phyloP scores from a whole-genome alignment of 2,113 vertebrate species.

The Heliornis fulica region DNA sequence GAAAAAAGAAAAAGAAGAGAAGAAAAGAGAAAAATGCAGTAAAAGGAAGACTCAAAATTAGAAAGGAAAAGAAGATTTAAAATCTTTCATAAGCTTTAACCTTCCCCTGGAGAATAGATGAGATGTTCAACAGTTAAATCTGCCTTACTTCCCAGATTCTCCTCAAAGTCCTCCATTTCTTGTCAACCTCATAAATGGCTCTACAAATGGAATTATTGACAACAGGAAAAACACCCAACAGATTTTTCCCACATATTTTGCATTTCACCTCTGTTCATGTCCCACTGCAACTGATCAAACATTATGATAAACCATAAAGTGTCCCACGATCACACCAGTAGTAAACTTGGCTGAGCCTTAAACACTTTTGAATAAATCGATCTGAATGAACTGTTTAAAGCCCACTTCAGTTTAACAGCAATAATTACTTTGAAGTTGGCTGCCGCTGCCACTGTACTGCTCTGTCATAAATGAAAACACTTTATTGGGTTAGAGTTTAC shows the following conservation, averaged over 20 bases:
- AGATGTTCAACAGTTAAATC: slow-evolving; percentile 8
- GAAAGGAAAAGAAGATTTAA: slow-evolving; percentile 67
- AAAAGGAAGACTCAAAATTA: slow-evolving; percentile 49
- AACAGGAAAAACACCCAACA: background rate
- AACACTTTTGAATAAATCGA: slow-evolving; percentile 71
- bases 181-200: slow-evolving; percentile 5
- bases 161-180: background rate
- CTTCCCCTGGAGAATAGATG: slow-evolving; percentile 1
- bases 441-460: background rate
- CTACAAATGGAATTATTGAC: background rate
- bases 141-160: background rate
- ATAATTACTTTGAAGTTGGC: slow-evolving; percentile 3
- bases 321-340: background rate
- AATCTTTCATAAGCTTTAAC: slow-evolving; percentile 71
- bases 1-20: background rate
- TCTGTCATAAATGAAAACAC: background rate
- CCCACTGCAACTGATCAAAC: slow-evolving; percentile 45
- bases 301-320: slow-evolving; percentile 44
- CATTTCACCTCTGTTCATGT: background rate
- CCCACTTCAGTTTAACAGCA: slow-evolving; percentile 46
- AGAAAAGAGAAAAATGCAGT: background rate
- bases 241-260: background rate
- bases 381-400: slow-evolving; percentile 63
- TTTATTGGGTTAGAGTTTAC: background rate
- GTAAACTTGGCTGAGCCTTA: slow-evolving; percentile 68